These are phyloP conservation scores for Pipistrellus pipistrellus DNA, from an alignment of 2,797 vertebrate species.

Conservation along the genomic window DNA sequence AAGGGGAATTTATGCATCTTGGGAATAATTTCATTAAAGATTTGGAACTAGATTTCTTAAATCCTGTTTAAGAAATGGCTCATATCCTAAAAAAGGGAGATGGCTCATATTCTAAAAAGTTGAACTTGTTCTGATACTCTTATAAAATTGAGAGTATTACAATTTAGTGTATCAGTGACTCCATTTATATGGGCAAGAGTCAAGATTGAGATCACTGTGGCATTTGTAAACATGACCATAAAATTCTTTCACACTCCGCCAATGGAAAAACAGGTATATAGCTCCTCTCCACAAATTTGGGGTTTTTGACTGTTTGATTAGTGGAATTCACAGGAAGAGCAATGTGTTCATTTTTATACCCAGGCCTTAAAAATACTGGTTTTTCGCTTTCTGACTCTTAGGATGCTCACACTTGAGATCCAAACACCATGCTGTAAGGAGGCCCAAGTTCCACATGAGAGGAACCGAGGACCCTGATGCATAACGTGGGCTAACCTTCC, in stretches of 20 bases:
- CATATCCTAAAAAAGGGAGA: conserved; percentile 22
- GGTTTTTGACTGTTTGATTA: not conserved
- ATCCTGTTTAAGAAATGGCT: not conserved
- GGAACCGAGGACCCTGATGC: not conserved
- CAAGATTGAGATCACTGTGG: not conserved
- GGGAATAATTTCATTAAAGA: not conserved
- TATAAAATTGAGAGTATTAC: conserved; percentile 23
- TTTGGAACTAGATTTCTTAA: not conserved
- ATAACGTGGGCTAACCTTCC: not conserved
- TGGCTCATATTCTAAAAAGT: not conserved
- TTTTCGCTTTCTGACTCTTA: not conserved
- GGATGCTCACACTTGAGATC: not conserved
- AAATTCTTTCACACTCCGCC: not conserved
- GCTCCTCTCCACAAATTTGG: not conserved
- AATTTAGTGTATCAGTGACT: conserved; percentile 1
- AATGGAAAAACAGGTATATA: not conserved
- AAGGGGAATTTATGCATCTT: not conserved
- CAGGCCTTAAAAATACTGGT: not conserved
- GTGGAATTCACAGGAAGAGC: conserved; percentile 2
- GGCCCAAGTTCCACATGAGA: not conserved
- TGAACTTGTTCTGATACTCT: conserved; percentile 35
- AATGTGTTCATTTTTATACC: not conserved
- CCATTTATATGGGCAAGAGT: not conserved
- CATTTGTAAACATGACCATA: not conserved
- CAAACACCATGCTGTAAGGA: not conserved